Base-by-base conservation (phyloP, 2,113 vertebrate species). In the Malurus cyaneus region DNA sequence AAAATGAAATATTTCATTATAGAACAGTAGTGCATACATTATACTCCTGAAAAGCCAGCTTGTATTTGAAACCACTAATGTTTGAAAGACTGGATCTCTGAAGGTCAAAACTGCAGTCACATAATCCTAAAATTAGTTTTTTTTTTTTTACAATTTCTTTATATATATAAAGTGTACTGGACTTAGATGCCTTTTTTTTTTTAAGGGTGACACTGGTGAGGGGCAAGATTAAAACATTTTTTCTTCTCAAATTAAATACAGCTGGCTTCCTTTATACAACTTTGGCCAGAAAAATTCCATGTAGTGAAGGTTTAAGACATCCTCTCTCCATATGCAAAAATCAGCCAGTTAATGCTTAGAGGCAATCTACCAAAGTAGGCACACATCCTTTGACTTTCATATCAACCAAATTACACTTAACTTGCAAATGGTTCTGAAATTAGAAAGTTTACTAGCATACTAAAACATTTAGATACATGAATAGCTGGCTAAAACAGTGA, bases 11-110 rank as follows among this genome's bases (percentile, higher is more conserved):
- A 96, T 96, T 94, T 97, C 93, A 96, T 97, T 97, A 97, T 94
- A 97, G 97, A 98, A 97, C 97, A 97, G 97, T 97, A 98, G 97
- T 98, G 98, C 96, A 98, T 97, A 97, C 97, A 92, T 96, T 96
- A 96, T 94, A 96, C 89, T 98, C 97, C 97, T 97, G 96, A 95
- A 97, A 97, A 98, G 96, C 97, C 97, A 97, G 97, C 91, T 96
- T 93, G 92, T 91, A 97, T 93, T 97, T 96, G 96, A 97, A 97
- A 97, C 94, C 59, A 93, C 87, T 96, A 96, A 94, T 32, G 67
- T 96, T 36, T 95, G 95, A 97, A 97, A 98, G 95, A 95, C 89
- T 93, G 96, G 69, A 94, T 96, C 95, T 92, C 87, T 78, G 86
- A 97, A 96, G 94, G 96, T 96, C 92, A 71, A 96, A 97, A 89